Base-by-base conservation (phyloP, 2,113 vertebrate species). In the Stegastes partitus region DNA sequence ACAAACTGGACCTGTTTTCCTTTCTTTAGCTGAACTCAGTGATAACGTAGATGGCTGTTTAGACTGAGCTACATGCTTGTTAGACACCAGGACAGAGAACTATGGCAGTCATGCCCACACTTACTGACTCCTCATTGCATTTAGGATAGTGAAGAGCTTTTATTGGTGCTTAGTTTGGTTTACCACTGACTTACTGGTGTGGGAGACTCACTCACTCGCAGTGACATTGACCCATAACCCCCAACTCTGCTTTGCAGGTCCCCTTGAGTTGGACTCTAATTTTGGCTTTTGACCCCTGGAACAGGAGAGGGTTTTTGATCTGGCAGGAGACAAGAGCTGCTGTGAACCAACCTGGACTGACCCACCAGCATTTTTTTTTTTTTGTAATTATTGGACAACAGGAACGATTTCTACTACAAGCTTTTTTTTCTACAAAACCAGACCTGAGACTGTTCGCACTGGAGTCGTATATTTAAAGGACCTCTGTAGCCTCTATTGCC, bases 181-280 rank as follows among this genome's bases (percentile, higher is more conserved):
- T 79, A 55, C 34, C 31, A 23, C 14, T 73, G 82, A 70, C n/a
- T 70, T 66, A 49, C 37, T 21, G 1, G 8, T 68, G 68, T 57
- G 22, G 63, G 49, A 81, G 84, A 82, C 85, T 91, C 79, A 82
- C 85, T 91, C 79, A 66, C 82, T 92, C 90, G 87, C 89, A 87
- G 91, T 93, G 91, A 93, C 90, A 93, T 90, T 94, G 93, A 94
- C 92, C 94, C 37, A 45, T 93, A 90, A 91, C 93, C 95, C 94
- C 90, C 93, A 92, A 82, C 93, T 94, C 94, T 94, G 61, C 82
- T 83, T 73, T 76, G 92, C 94, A 95, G 94, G 93, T 95, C 49
- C 42, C 51, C 44, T 70, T 87, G 68, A 89, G 67, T 59, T 89
- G 84, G 87, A 88, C 86, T 89, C 76, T 87, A 76, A 87, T 76